A percentile compares a stretch with the other conserved stretches of the same genome.
Conservation (phyloP, 2,888 invertebrate species). For the Reticulitermes lucifugus region DNA sequence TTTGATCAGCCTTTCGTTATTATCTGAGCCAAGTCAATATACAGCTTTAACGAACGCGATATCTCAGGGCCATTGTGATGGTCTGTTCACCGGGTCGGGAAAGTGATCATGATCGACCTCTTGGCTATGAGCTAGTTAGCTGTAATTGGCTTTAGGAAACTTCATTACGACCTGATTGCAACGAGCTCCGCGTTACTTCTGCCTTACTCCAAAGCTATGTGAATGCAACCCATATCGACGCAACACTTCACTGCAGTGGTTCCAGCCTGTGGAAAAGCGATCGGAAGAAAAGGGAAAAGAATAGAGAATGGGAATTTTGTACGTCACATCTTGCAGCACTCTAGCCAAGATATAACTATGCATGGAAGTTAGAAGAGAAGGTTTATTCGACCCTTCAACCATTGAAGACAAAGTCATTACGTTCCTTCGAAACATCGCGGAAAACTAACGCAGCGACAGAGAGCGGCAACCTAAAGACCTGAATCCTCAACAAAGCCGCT, state of each 20-base stretch:
- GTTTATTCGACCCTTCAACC: too few relatives aligned
- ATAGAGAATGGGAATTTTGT: background rate
- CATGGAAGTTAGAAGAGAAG: too few relatives aligned
- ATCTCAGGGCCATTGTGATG: background rate
- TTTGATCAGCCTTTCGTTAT: background rate
- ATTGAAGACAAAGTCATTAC: too few relatives aligned
- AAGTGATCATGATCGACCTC: conserved; percentile 29
- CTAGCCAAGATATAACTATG: too few relatives aligned
- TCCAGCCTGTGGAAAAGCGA: background rate
- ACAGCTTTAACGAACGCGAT: background rate
- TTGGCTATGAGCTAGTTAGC: conserved; percentile 39
- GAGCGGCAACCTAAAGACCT: too few relatives aligned
- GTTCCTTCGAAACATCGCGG: too few relatives aligned
- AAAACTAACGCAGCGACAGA: too few relatives aligned
- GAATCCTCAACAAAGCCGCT: too few relatives aligned
- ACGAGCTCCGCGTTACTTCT: background rate
- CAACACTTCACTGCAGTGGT: background rate
- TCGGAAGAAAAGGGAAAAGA: background rate
- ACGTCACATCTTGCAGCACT: background rate
- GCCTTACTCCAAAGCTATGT: background rate
- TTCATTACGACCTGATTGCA: conserved; percentile 41
- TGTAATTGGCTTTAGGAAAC: conserved; percentile 40
- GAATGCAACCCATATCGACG: conserved; percentile 35
- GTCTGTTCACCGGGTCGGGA: background rate
- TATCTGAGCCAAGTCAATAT: background rate